Evolutionary conservation across 2,113 vertebrate species (phyloP).

Genomic region (Diadophis punctatus): DNA sequence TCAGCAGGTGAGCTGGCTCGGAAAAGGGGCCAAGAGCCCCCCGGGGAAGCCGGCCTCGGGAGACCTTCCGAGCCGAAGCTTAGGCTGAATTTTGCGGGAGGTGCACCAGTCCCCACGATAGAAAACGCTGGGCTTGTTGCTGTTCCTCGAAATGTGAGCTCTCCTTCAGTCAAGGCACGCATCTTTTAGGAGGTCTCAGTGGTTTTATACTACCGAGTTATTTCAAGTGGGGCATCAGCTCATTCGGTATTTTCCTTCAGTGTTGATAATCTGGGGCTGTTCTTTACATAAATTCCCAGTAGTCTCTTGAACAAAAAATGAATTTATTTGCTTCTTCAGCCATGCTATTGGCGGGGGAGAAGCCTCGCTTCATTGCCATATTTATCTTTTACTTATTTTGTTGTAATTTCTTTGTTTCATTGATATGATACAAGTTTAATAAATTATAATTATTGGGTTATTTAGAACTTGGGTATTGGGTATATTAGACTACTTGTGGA

Average conservation of each 20-base stretch:
- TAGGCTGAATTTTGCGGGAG: neutral
- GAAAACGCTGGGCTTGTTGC: neutral
- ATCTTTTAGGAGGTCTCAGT: neutral
- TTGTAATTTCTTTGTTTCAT: neutral
- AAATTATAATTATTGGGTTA: neutral
- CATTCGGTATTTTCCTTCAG: neutral
- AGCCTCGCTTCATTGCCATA: neutral
- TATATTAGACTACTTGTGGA: neutral
- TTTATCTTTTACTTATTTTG: neutral
- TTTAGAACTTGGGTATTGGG: neutral
- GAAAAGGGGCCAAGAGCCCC: neutral
- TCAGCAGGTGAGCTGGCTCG: slow-evolving; percentile 75
- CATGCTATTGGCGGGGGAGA: neutral
- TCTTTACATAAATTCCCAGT: neutral
- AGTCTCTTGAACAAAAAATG: neutral
- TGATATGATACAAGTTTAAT: neutral
- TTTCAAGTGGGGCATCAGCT: neutral
- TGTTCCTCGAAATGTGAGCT: neutral
- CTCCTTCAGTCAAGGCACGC: neutral
- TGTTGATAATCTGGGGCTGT: neutral
- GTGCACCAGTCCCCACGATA: neutral
- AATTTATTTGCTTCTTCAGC: neutral
- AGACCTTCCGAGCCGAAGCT: neutral
- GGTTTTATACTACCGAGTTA: neutral
- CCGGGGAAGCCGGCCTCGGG: neutral